Base-by-base conservation (phyloP, 2,113 vertebrate genomes). In the Chunga burmeisteri region DNA sequence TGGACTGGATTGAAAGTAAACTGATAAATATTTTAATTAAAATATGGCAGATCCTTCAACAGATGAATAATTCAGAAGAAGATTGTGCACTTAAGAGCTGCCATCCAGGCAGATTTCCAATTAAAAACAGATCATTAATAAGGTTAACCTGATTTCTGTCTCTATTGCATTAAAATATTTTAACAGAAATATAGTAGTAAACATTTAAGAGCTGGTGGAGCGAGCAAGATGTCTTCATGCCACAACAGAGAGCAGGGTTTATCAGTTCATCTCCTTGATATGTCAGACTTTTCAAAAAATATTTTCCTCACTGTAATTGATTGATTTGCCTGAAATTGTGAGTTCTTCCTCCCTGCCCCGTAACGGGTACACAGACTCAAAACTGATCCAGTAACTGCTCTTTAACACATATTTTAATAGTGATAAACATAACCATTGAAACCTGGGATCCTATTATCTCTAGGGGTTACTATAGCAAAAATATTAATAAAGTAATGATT, bases 21-120 rank as follows among this genome's bases (percentile, higher is more conserved):
- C 90, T 58, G 36, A 56, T 84, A 72, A 79, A 68, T 92, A 61
- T 49, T 89, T 84, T 67, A 94, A 79, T 87, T 92, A 89, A 84
- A 88, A 79, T 74, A 55, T 8, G 29, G 46, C 65, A 78, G 20
- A n/a, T 94, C 65, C 46, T 92, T 92, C 77, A 88, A 55, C 58
- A 80, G 70, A 49, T 87, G 16, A 95, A 50, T 86, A 85, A 66
- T 85, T 91, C 56, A 81, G 49, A 74, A 73, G 34, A 74, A 40
- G 42, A n/a, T 15, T 62, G 11, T 72, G 25, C 32, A 46, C 30
- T 87, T 61, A 65, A 81, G 63, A 86, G 50, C 80, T 88, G 38
- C 32, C 27, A 36, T 85, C 30, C 19, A 82, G 44, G 44, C 79
- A 86, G 46, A 81, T 77, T 92, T 93, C 56, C 61, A 89, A 2